Percentiles rank a stretch among this genome's conserved stretches.
phyloP scores from a whole-genome alignment of 2,888 invertebrate genomes.

The Eupithecia subumbrata region DNA sequence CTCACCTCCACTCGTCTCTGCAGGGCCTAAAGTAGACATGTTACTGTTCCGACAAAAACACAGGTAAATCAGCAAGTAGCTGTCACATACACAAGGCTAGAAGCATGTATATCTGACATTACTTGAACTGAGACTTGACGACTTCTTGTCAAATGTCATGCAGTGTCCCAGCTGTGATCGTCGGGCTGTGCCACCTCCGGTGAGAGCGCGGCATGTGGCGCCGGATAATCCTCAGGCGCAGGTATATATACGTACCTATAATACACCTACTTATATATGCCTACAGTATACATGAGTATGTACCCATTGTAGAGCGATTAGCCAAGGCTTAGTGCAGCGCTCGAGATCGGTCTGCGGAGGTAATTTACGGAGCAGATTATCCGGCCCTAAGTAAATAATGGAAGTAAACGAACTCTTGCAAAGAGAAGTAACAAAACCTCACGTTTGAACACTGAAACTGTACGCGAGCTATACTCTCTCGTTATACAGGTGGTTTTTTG shows the following conservation, averaged over 20 bases:
- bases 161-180: neutral
- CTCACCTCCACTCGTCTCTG: neutral
- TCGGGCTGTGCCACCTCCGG: neutral
- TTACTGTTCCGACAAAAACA: neutral
- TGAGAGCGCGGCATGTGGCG: constrained; percentile 29
- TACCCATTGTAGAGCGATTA: neutral
- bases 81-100: neutral
- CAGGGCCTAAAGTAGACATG: constrained; percentile 3
- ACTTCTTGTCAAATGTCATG: neutral
- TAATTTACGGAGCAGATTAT: constrained; percentile 15
- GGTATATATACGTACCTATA: constrained; percentile 5
- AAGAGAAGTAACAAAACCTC: neutral
- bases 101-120: neutral
- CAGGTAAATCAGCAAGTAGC: neutral
- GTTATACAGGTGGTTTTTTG: neutral
- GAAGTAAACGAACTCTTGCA: neutral
- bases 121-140: neutral
- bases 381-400: neutral
- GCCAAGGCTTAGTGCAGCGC: constrained; percentile 7
- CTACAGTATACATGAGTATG: neutral
- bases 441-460: neutral
- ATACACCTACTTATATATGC: neutral
- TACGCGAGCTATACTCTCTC: neutral
- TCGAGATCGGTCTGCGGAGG: constrained; percentile 2
- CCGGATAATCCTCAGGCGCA: constrained; percentile 19